Percentiles rank a stretch among this genome's conserved stretches.
Evolutionary conservation across 2,888 invertebrate genomes (phyloP).

Genomic region (Scrobipalpa atriplicella): DNA sequence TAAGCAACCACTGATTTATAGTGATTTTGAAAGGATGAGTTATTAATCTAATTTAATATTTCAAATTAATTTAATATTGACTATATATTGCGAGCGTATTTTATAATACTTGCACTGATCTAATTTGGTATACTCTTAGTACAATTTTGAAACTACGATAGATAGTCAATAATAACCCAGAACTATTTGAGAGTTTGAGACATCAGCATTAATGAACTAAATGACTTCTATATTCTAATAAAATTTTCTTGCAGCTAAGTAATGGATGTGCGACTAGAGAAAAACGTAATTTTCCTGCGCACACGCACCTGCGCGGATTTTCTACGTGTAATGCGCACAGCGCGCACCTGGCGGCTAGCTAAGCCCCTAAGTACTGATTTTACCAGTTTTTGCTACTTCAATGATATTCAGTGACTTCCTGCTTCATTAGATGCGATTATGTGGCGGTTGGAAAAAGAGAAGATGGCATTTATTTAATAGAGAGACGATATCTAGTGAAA

Average conservation of each 20-base stretch:
- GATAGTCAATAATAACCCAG: too few relatives aligned
- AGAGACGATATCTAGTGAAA: neutral
- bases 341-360: conserved; percentile 49
- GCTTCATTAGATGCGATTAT: conserved; percentile 36
- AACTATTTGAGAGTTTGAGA: too few relatives aligned
- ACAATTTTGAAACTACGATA: too few relatives aligned
- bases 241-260: conserved; percentile 18
- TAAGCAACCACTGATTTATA: too few relatives aligned
- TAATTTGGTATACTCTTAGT: too few relatives aligned
- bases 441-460: neutral
- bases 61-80: too few relatives aligned
- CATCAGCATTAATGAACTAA: neutral
- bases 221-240: neutral
- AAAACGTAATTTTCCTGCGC: conserved; percentile 69
- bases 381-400: conserved; percentile 57
- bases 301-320: conserved; percentile 62
- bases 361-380: conserved; percentile 42
- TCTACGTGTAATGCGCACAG: conserved; percentile 60
- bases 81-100: too few relatives aligned
- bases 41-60: too few relatives aligned
- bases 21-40: too few relatives aligned
- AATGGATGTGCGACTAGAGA: conserved; percentile 46
- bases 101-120: too few relatives aligned
- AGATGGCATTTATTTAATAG: neutral
- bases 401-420: conserved; percentile 52